phyloP scores from a whole-genome alignment of 2,797 vertebrate species.

The Limnodromus scolopaceus region DNA sequence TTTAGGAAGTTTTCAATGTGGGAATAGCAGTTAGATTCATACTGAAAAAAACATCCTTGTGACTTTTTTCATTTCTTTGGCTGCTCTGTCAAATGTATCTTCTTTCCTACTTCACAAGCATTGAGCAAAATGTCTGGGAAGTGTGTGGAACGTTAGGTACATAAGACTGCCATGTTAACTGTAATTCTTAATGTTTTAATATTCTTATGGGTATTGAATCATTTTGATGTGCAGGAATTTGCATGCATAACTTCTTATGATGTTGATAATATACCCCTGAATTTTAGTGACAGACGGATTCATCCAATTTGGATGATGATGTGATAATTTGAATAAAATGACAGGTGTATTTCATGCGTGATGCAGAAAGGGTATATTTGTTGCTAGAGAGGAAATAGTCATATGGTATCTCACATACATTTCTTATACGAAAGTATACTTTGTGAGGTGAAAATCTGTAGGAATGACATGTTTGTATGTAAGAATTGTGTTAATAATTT shows the following conservation, averaged over 20 bases:
- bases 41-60: rapidly evolving
- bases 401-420: neutral
- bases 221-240: neutral
- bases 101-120: neutral
- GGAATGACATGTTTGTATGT: neutral
- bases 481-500: neutral
- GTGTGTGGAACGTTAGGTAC: neutral
- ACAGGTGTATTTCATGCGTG: neutral
- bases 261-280: neutral
- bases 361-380: neutral
- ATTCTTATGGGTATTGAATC: neutral
- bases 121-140: neutral
- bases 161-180: neutral
- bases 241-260: neutral
- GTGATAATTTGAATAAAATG: neutral
- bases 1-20: neutral
- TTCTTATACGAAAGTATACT: neutral
- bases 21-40: neutral
- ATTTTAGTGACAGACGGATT: neutral
- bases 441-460: neutral
- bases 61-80: neutral
- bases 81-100: neutral
- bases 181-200: neutral
- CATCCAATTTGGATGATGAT: neutral
- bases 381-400: neutral